phyloP scores from a whole-genome alignment of 2,113 vertebrate genomes.

The Glaucidium brasilianum region DNA sequence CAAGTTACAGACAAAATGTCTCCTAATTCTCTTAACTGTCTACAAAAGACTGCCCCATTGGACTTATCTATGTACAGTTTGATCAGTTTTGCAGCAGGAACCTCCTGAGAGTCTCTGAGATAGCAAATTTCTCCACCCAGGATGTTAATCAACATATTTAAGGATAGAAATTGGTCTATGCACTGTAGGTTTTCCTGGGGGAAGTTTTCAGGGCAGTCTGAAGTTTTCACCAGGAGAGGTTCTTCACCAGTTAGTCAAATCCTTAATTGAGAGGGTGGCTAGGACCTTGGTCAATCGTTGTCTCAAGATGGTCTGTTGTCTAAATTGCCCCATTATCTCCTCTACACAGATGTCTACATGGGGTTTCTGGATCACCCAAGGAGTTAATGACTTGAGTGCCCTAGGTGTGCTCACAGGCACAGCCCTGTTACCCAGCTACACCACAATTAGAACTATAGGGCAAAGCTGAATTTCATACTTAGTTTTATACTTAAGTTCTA shows the following conservation, averaged over 20 bases:
- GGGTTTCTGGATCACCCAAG: constrained; percentile 11
- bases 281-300: neutral
- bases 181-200: neutral
- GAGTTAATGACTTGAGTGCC: constrained; percentile 34
- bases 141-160: constrained; percentile 43
- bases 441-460: neutral
- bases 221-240: constrained; percentile 4
- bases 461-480: neutral
- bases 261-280: constrained; percentile 28
- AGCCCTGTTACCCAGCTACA: neutral
- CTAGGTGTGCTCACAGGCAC: neutral
- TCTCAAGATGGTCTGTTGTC: neutral
- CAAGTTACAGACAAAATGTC: neutral
- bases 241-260: constrained; percentile 34
- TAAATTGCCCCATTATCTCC: constrained; percentile 44
- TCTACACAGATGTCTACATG: neutral
- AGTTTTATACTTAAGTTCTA: neutral
- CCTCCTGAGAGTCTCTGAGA: neutral
- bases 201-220: constrained; percentile 28
- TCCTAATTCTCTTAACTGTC: neutral
- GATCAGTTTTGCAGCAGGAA: neutral
- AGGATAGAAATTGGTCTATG: constrained; percentile 7
- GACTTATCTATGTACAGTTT: neutral
- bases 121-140: neutral
- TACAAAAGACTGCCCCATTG: neutral